Percentiles rank a stretch among this genome's conserved stretches.
These are phyloP conservation scores for Halictus quadricinctus DNA, from an alignment of 2,888 invertebrate species.

Conservation along the genomic window DNA sequence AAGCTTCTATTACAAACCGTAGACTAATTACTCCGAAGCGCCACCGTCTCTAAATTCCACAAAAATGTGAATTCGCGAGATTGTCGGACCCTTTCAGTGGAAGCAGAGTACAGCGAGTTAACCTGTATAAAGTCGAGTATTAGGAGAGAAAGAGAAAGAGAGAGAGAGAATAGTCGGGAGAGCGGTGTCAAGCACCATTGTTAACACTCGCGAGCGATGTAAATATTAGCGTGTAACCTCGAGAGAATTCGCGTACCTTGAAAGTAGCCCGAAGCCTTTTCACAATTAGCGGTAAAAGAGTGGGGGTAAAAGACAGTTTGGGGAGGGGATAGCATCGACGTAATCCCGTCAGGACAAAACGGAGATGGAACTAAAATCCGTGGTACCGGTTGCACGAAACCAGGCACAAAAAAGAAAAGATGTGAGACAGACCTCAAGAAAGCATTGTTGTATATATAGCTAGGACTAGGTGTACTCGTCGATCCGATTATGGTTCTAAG, in stretches of 20 bases:
- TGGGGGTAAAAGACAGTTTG: neutral
- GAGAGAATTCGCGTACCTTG: slow-evolving; percentile 74
- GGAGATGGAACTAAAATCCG: neutral
- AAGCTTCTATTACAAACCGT: neutral
- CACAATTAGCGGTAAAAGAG: slow-evolving; percentile 59
- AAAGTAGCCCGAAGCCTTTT: slow-evolving; percentile 75
- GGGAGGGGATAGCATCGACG: neutral
- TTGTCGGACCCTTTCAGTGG: neutral
- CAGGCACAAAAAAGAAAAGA: slow-evolving; percentile 40
- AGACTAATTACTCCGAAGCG: neutral
- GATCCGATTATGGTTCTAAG: slow-evolving; percentile 50
- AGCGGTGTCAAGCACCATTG: slow-evolving; percentile 12
- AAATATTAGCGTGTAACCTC: slow-evolving; percentile 67
- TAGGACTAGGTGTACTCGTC: slow-evolving; percentile 46
- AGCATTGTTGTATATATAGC: slow-evolving; percentile 63
- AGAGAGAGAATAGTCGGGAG: neutral
- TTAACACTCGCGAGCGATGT: slow-evolving; percentile 56
- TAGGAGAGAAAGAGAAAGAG: neutral
- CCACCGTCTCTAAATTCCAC: neutral
- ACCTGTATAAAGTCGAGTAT: neutral
- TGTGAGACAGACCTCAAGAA: slow-evolving; percentile 33
- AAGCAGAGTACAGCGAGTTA: neutral
- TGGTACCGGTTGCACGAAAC: neutral
- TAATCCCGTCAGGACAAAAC: neutral
- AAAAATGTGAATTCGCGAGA: neutral